phyloP scores from a whole-genome alignment of 2,888 invertebrate genomes.

The Rhagonycha fulva region DNA sequence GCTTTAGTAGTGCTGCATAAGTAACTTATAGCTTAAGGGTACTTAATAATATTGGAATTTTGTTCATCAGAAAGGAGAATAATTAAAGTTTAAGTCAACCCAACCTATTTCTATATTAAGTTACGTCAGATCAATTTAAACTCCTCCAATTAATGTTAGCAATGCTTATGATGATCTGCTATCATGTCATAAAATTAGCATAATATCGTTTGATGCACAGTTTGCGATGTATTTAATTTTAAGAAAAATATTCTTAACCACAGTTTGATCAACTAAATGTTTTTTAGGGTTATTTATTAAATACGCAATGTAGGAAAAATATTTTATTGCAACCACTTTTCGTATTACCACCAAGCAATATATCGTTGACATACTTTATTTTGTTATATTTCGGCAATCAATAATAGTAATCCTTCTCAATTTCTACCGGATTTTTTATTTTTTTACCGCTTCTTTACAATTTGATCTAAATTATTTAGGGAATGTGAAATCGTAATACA shows the following conservation, averaged over 20 bases:
- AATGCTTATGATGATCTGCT: not conserved
- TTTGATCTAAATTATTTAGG: not conserved
- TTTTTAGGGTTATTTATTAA: not conserved
- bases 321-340: not conserved
- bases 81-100: slow-evolving; percentile 7
- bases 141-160: not conserved
- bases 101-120: not conserved
- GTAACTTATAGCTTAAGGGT: slow-evolving; percentile 7
- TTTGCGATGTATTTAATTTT: not conserved
- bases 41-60: slow-evolving; percentile 11
- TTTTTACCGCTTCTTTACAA: not conserved
- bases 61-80: slow-evolving; percentile 3
- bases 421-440: not conserved
- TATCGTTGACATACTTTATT: not conserved
- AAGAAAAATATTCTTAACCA: not conserved
- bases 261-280: not conserved
- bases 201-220: not conserved
- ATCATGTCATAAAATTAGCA: not conserved
- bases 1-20: slow-evolving; percentile 7
- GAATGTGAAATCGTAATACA: not conserved
- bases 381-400: not conserved
- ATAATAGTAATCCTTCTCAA: not conserved
- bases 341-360: not conserved
- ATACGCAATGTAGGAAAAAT: not conserved
- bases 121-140: not conserved